Evolutionary conservation across 2,888 invertebrate genomes (phyloP), one percentile per base, ranked within the genome.

Genomic region (Dysmachus trigonus): DNA sequence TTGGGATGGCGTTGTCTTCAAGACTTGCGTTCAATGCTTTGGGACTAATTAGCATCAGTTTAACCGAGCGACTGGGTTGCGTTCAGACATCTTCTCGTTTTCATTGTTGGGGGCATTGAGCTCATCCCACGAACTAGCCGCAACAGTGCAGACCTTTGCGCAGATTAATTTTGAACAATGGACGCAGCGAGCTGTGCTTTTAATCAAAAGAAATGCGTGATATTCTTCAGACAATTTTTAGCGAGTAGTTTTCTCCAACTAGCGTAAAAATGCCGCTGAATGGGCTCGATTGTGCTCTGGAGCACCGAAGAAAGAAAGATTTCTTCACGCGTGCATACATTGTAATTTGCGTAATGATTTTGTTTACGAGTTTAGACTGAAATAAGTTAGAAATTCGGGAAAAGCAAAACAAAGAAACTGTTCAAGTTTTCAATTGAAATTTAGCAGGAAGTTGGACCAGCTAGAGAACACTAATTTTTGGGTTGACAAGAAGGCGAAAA

Each of bases 121-220:
- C 83, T 41, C 38, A 41, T 72, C 72, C 77, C n/a, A n/a, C n/a
- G n/a, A n/a, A n/a, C n/a, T n/a, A n/a, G n/a, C n/a, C 27, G 38
- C 41, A 27, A 2, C 77, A 1, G 35, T 35, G 73, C 73, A 22
- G 33, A 35, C 33, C n/a, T 72, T 83, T 83, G 72, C 72, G 27
- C 15, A 83, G 71, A 41, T 83, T 83, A 72, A 83, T 83, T 41
- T 13, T 30, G 13, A 72, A 83, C 83, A 83, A 83, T 82, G 83
- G 83, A n/a, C 33, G 41, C 35, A 82, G 30, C 62, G 30, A 31
- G 13, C 15, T 79, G 62, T 62, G 62, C 62, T 47, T 30, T 51
- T 82, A 18, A 82, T 82, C 81, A n/a, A 62, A 51, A 27, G 81
- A 22, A 62, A 33, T 82, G 81, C 81, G 81, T 82, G 81, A 82